Conservation (phyloP, 2,797 vertebrate species). For the Poecilia picta region DNA sequence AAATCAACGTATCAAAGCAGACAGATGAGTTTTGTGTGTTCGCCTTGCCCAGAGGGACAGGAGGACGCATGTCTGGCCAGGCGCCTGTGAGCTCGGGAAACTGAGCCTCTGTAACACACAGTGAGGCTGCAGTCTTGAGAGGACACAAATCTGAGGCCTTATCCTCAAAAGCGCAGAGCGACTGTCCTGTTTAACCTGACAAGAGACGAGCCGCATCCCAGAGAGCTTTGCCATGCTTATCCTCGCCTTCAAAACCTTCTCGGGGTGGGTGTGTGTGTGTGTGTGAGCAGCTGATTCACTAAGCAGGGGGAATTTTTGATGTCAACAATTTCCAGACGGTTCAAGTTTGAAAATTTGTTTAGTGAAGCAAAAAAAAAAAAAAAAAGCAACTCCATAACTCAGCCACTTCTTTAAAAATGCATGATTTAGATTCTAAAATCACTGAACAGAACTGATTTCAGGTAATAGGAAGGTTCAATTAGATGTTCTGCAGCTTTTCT, state of each 20-base stretch:
- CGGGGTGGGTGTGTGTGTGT: not conserved
- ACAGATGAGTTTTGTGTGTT: conserved; percentile 67
- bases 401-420: not conserved
- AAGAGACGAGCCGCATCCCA: conserved; percentile 8
- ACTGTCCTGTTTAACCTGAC: conserved; percentile 46
- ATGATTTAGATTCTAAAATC: conserved; percentile 10
- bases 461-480: conserved; percentile 4
- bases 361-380: conserved; percentile 8
- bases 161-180: conserved; percentile 48
- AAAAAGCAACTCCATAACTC: not conserved
- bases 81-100: conserved; percentile 53
- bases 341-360: conserved; percentile 8
- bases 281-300: conserved; percentile 1
- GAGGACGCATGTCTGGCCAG: conserved; percentile 52
- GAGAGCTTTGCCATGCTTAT: conserved; percentile 10
- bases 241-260: conserved; percentile 14
- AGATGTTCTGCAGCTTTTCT: conserved; percentile 51
- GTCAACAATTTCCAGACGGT: not conserved
- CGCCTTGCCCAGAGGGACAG: conserved; percentile 60
- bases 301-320: not conserved
- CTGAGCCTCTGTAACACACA: conserved; percentile 46
- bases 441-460: conserved; percentile 24
- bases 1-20: conserved; percentile 66
- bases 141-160: conserved; percentile 49
- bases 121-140: conserved; percentile 36